These are phyloP conservation scores for Coelopa frigida DNA, from an alignment of 1,140 invertebrate species.

Conservation along the genomic window DNA sequence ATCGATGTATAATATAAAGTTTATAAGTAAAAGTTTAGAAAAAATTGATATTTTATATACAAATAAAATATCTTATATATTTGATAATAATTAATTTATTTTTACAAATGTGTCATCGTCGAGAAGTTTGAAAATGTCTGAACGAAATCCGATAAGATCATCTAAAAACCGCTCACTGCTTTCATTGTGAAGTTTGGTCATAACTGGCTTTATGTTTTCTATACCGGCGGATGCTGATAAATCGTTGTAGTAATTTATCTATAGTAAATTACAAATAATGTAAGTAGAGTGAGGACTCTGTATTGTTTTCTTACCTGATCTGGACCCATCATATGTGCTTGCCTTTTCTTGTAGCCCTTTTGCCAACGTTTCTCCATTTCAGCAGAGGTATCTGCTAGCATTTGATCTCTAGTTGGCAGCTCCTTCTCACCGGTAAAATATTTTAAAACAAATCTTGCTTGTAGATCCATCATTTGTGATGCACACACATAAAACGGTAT, in stretches of 20 bases:
- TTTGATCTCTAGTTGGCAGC: conserved; percentile 58
- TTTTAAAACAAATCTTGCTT: conserved; percentile 65
- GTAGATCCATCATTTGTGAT: conserved; percentile 79
- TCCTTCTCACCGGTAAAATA: conserved; percentile 56
- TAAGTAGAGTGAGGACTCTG: too few relatives aligned
- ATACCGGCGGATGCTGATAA: conserved; percentile 56
- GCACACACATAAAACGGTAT: conserved; percentile 75
- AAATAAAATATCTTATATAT: too few relatives aligned
- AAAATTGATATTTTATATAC: too few relatives aligned
- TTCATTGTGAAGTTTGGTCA: conserved; percentile 64
- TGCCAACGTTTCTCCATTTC: conserved; percentile 51
- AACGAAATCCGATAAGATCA: conserved; percentile 55
- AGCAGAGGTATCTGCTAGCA: conserved; percentile 63
- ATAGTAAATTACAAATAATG: conserved; percentile 14
- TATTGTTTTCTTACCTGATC: conserved; percentile 47
- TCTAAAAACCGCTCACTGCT: conserved; percentile 57
- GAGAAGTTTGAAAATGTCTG: conserved; percentile 58
- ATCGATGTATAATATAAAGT: too few relatives aligned
- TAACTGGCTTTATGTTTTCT: conserved; percentile 53
- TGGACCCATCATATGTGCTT: conserved; percentile 68
- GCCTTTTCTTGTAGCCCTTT: conserved; percentile 52
- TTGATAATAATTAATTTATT: too few relatives aligned
- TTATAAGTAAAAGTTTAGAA: too few relatives aligned
- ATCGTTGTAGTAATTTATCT: conserved; percentile 62
- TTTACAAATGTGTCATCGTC: conserved; percentile 54